phyloP scores from a whole-genome alignment of 2,113 vertebrate genomes.

The Diadophis punctatus region DNA sequence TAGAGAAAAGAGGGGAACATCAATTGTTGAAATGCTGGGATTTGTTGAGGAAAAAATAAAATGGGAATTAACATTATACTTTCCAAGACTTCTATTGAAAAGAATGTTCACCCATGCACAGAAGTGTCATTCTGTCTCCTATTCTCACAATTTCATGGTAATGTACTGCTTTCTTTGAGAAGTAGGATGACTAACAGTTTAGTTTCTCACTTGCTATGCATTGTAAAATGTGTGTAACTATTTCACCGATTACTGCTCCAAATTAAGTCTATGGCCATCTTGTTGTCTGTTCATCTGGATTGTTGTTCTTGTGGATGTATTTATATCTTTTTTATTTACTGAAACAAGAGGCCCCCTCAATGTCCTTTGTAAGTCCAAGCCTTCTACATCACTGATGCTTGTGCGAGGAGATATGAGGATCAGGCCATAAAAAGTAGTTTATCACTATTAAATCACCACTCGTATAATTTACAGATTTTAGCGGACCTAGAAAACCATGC shows the following conservation, averaged over 20 bases:
- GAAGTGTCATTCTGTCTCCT: not conserved
- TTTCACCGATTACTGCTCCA: not conserved
- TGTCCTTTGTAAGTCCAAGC: not conserved
- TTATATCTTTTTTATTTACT: not conserved
- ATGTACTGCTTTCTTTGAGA: not conserved
- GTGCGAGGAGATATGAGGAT: not conserved
- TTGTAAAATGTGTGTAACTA: no score
- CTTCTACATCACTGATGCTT: not conserved
- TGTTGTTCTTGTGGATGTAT: not conserved
- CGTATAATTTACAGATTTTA: slow-evolving; percentile 70
- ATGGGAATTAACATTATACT: not conserved
- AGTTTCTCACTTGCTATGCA: not conserved
- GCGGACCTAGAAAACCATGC: slow-evolving; percentile 79
- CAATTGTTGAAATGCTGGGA: not conserved
- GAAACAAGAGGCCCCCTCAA: not conserved
- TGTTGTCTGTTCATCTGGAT: not conserved
- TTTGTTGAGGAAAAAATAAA: not conserved
- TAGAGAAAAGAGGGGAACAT: not conserved
- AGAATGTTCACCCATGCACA: not conserved
- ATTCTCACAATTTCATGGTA: not conserved
- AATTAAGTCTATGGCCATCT: not conserved
- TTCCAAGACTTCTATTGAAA: not conserved
- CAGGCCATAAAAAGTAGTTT: not conserved
- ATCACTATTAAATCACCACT: slow-evolving; percentile 30
- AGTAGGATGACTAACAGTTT: not conserved